Base-by-base conservation (phyloP, 2,113 vertebrate species). In the Ammodramus savannarum region DNA sequence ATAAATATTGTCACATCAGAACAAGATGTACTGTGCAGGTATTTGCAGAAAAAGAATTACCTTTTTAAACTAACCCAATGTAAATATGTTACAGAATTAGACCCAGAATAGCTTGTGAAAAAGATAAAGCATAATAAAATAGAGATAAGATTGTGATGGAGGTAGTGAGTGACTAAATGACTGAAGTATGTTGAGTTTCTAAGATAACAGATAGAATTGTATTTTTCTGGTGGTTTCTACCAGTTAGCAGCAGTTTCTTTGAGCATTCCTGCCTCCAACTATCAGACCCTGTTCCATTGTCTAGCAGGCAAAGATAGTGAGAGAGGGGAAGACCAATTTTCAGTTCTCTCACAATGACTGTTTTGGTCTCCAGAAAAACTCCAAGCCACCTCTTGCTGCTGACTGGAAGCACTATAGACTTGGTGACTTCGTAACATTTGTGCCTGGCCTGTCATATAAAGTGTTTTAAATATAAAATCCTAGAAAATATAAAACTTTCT, bases 61-160 rank as follows among this genome's bases (percentile, higher is more conserved):
- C 23, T 77, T 78, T 29, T 73, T 84, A 91, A 86, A 93, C 23
- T 67, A 90, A 67, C 18, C 14, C 49, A 86, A 16, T 65, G 61
- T 89, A 90, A 94, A 85, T 79, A 80, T 13, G 19, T 57, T 85
- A 55, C 38, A 75, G 48, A 57, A 26, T 51, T 75, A 55, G 32
- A 93, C 32, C 21, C 32, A 52, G 69, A 87, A 55, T 23, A 19
- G 44, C 19, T 86, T 77, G 34, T 87, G 51, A 71, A 78, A 93
- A 92, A 94, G 67, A 79, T 87, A 91, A 93, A 93, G 32, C n/a
- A 63, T 32, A 90, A 89, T 78, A 90, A 87, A 92, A 84, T 22
- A 49, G 62, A 89, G 65, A 92, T 92, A 94, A 87, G 69, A 78
- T 13, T 49, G 41, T 72, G 76, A 78, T 63, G 72, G 83, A 86